phyloP scores from a whole-genome alignment of 1,140 invertebrate species.

The Arctopsyche grandis region DNA sequence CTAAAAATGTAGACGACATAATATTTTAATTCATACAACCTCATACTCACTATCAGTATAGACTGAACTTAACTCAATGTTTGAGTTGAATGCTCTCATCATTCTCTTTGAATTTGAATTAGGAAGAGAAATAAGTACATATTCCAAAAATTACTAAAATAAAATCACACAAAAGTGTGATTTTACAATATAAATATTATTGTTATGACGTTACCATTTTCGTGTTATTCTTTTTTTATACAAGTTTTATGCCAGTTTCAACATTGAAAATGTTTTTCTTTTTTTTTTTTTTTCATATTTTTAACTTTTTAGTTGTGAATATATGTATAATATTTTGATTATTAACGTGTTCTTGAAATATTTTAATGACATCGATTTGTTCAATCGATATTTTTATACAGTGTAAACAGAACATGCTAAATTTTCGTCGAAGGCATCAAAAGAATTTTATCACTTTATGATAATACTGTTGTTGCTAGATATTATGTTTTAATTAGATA shows the following conservation, averaged over 20 bases:
- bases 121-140: background rate
- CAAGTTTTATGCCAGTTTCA: background rate
- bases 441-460: too few relatives aligned
- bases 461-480: too few relatives aligned
- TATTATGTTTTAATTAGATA: background rate
- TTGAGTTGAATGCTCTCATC: too few relatives aligned
- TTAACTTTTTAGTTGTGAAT: background rate
- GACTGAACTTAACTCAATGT: too few relatives aligned
- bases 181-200: background rate
- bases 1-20: constrained; percentile 64
- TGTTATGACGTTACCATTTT: constrained; percentile 18
- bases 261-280: constrained; percentile 11
- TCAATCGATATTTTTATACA: background rate
- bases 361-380: background rate
- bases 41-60: background rate
- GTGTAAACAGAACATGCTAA: background rate
- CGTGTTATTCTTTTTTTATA: constrained; percentile 14
- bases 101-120: background rate
- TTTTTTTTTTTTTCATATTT: background rate
- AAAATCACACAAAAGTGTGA: too few relatives aligned
- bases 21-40: constrained; percentile 57
- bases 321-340: background rate
- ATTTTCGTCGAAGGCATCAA: background rate
- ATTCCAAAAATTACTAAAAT: too few relatives aligned
- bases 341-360: background rate